Evolutionary conservation across 2,113 vertebrate species (phyloP).

Genomic region (Hylia prasina): DNA sequence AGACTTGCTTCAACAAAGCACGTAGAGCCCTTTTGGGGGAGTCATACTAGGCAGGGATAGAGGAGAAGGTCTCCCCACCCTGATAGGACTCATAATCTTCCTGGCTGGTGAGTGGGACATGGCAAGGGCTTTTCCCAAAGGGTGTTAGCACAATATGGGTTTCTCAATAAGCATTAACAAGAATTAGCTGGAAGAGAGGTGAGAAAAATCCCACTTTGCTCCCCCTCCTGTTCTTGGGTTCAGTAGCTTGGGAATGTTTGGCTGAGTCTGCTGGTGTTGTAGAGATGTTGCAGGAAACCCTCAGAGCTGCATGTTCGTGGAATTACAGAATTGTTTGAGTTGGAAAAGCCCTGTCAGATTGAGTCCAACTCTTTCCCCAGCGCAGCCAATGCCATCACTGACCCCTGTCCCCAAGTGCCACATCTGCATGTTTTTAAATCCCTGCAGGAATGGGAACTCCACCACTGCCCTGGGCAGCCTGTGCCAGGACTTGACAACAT

Average conservation of each 20-base stretch:
- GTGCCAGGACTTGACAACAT: not conserved
- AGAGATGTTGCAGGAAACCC: not conserved
- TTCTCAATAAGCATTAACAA: not conserved
- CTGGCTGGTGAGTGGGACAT: not conserved
- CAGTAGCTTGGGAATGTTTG: not conserved
- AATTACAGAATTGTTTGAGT: not conserved
- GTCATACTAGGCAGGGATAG: accelerated
- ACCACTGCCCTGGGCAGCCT: not conserved
- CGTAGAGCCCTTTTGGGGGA: accelerated
- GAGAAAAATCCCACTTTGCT: not conserved
- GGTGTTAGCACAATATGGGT: not conserved
- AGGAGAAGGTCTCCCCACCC: not conserved
- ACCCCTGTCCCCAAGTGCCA: not conserved
- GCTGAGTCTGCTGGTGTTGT: not conserved
- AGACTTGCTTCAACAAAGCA: not conserved
- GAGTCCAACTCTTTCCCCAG: not conserved
- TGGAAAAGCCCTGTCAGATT: not conserved
- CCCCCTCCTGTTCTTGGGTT: not conserved
- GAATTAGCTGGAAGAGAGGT: not conserved
- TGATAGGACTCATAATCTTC: not conserved
- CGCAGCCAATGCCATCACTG: not conserved
- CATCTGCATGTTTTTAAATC: not conserved
- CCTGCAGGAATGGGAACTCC: not conserved
- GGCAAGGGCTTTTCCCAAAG: not conserved
- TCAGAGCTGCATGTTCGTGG: not conserved